Evolutionary conservation across 2,888 invertebrate genomes (phyloP).

Genomic region (Entomobrya multifasciata): DNA sequence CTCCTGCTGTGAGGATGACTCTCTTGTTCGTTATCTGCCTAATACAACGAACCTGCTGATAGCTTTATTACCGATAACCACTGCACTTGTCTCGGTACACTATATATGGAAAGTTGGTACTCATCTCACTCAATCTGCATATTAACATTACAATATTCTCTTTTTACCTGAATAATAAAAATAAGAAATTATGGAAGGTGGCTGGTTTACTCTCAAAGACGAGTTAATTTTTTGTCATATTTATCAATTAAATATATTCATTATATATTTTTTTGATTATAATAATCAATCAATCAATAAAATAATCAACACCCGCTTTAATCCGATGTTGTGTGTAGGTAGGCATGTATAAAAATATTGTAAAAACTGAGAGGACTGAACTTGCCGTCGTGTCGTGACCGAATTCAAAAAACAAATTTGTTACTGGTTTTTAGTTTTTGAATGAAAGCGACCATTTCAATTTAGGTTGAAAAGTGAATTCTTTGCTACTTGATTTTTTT

Average conservation of each 20-base stretch:
- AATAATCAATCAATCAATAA: neutral
- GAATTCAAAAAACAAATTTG: neutral
- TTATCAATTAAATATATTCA: too few species aligned
- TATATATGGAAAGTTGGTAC: constrained; percentile 57
- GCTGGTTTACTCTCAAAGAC: constrained; percentile 68
- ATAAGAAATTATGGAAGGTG: constrained; percentile 72
- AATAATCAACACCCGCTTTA: constrained; percentile 36
- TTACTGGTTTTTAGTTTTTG: constrained; percentile 4
- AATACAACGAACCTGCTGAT: constrained; percentile 43
- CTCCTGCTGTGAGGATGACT: constrained; percentile 36
- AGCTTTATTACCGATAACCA: constrained; percentile 55
- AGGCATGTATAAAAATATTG: constrained; percentile 25
- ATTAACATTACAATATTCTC: constrained; percentile 48
- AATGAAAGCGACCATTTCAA: neutral
- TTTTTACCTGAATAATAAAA: constrained; percentile 61
- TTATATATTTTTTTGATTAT: neutral
- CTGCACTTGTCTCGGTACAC: constrained; percentile 62
- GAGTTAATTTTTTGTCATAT: constrained; percentile 5
- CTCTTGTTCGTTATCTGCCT: too few species aligned
- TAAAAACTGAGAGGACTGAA: constrained; percentile 50
- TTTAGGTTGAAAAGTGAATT: too few species aligned
- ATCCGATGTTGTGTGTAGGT: constrained; percentile 32
- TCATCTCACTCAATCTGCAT: constrained; percentile 68
- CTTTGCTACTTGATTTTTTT: too few species aligned
- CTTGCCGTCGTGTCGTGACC: constrained; percentile 70